A percentile compares a stretch with the other conserved stretches of the same genome.
Conservation (phyloP, 2,113 vertebrate genomes). For the Notothenia coriiceps region DNA sequence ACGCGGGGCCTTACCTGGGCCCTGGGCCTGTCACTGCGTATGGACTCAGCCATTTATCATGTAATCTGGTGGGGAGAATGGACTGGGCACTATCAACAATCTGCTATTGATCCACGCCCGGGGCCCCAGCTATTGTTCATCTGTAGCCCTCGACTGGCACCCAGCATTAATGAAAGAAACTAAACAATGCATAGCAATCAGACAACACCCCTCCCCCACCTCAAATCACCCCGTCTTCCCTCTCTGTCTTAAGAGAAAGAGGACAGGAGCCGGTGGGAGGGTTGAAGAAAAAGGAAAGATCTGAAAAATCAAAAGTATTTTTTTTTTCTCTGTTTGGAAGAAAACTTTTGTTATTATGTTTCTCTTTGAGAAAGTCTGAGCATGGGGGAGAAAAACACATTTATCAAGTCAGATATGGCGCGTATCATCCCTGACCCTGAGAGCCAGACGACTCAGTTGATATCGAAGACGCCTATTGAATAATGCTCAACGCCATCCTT, state of each 20-base stretch:
- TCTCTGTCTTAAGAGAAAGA: constrained; percentile 53
- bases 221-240: constrained; percentile 56
- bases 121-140: constrained; percentile 96
- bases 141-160: constrained; percentile 91
- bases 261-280: constrained; percentile 46
- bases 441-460: constrained; percentile 66
- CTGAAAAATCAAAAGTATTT: constrained; percentile 30
- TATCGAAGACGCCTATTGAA: constrained; percentile 76
- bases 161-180: constrained; percentile 97
- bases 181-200: constrained; percentile 96
- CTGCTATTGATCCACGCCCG: constrained; percentile 95
- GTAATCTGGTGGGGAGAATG: constrained; percentile 95
- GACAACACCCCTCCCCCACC: constrained; percentile 43
- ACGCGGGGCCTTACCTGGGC: constrained; percentile 79
- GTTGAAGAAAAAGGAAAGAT: constrained; percentile 33
- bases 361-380: constrained; percentile 74
- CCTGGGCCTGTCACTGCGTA: constrained; percentile 91
- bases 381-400: constrained; percentile 78
- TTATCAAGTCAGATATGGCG: constrained; percentile 77
- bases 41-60: constrained; percentile 97
- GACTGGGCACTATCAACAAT: constrained; percentile 99
- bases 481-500: constrained; percentile 68
- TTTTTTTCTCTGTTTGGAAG: constrained; percentile 60
- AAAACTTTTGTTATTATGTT: constrained; percentile 83
- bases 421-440: constrained; percentile 79